Base-by-base conservation (phyloP, 1,140 invertebrate genomes). In the Ips nitidus region DNA sequence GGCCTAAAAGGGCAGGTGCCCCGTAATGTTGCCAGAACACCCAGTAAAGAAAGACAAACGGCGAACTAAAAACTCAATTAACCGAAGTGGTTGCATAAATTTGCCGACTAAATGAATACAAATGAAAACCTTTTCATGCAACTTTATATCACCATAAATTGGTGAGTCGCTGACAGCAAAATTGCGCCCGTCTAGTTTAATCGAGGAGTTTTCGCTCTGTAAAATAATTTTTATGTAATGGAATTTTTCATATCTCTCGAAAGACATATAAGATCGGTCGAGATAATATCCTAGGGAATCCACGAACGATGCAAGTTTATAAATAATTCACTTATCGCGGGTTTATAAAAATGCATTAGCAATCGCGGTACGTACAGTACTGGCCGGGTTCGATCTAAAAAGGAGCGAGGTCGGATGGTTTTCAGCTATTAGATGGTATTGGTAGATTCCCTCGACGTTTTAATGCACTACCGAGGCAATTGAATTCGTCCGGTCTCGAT, bases 281-380 rank as follows among this genome's bases (percentile, higher is more conserved):
- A 65, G 63, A 65, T 65, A 56, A 65, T 56, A 52, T 65, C 63
- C 22, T 22, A 65, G 52, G 41, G 53, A 56, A 65, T 56, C 63
- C 63, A 37, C 52, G 2, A 22, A 63, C 7, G 8, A 65, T 22
- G 53, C 45, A 65, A 65, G 52, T 65, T 65, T 65, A 65, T 65
- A 56, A 65, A 65, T 65, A 65, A 65, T 65, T 65, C 63, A 65
- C 63, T 42, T 65, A 65, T 65, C 63, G 22, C 22, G 7, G 63
- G 52, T 65, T 65, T 65, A 65, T 55, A 56, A 65, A 65, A 65
- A 65, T 65, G 63, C 63, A 65, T 65, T 56, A 65, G 63, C 39
- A 65, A 42, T 43, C 41, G 22, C 41, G 63, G 43, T 41, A 50
- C 42, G 36, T 42, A 42, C 41, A 60, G 42, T 60, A 60, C 58